Percentiles rank a stretch among this genome's conserved stretches.
Conservation (phyloP, 2,797 vertebrate species). For the Columba guinea region DNA sequence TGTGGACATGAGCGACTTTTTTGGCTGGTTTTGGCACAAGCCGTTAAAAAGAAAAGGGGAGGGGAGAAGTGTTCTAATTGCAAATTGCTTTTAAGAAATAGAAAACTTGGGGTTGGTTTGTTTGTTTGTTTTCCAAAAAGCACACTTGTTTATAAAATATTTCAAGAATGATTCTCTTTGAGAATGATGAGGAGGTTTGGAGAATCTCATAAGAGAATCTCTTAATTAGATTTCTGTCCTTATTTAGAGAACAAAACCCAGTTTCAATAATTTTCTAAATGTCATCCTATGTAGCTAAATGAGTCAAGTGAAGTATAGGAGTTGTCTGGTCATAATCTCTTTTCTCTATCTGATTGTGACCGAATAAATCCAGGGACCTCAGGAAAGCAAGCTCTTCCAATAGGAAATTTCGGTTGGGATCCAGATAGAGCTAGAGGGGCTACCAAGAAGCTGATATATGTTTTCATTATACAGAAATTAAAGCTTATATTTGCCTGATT, state of each 20-base stretch:
- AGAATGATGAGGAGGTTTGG: not conserved
- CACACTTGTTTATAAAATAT: not conserved
- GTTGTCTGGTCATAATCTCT: not conserved
- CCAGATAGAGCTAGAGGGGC: not conserved
- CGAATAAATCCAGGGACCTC: not conserved
- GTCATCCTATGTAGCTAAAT: not conserved
- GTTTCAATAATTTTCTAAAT: not conserved
- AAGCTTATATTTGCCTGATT: not conserved
- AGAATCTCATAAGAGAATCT: not conserved
- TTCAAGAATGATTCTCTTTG: not conserved
- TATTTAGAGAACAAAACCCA: not conserved
- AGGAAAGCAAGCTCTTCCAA: not conserved
- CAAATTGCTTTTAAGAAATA: not conserved
- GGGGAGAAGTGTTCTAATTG: not conserved
- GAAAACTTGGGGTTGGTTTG: not conserved
- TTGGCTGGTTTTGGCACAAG: not conserved
- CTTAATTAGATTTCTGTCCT: not conserved
- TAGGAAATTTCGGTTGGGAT: not conserved
- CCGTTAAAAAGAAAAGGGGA: not conserved
- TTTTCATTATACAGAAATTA: not conserved
- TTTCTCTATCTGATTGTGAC: not conserved
- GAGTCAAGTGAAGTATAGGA: not conserved
- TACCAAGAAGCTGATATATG: not conserved
- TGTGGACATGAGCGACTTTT: too few relatives aligned
- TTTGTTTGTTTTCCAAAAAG: not conserved